phyloP scores from a whole-genome alignment of 2,888 invertebrate genomes.

The Sicus ferrugineus region DNA sequence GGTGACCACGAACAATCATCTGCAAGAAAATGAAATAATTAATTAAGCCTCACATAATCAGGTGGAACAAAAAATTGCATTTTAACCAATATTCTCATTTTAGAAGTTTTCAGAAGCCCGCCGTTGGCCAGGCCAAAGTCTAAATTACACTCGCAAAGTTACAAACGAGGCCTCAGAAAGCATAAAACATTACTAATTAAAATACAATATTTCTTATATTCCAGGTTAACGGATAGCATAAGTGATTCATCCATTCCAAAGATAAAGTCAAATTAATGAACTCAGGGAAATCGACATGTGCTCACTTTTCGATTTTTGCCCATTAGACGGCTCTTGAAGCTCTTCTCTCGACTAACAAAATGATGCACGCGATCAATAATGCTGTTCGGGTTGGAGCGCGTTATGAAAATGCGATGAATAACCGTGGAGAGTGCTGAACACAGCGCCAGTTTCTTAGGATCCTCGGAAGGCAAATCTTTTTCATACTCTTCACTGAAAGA shows the following conservation, averaged over 20 bases:
- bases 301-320: conserved; percentile 73
- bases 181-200: not conserved
- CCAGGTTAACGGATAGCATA: not conserved
- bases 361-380: conserved; percentile 79
- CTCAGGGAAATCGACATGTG: not conserved
- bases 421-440: conserved; percentile 81
- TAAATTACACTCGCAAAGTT: not conserved
- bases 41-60: not conserved
- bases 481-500: conserved; percentile 71
- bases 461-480: conserved; percentile 69
- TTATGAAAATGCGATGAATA: conserved; percentile 77
- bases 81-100: no score
- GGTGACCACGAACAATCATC: conserved; percentile 87
- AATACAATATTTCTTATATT: no score
- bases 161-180: not conserved
- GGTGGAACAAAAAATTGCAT: not conserved
- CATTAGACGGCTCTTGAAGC: conserved; percentile 74
- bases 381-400: conserved; percentile 69
- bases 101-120: no score
- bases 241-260: not conserved
- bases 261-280: not conserved
- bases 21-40: conserved; percentile 53
- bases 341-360: conserved; percentile 86
- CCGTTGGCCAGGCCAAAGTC: no score
- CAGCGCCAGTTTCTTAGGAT: conserved; percentile 73